A percentile compares a stretch with the other conserved stretches of the same genome.
phyloP scores from a whole-genome alignment of 2,888 invertebrate species.

The Rhingia rostrata region DNA sequence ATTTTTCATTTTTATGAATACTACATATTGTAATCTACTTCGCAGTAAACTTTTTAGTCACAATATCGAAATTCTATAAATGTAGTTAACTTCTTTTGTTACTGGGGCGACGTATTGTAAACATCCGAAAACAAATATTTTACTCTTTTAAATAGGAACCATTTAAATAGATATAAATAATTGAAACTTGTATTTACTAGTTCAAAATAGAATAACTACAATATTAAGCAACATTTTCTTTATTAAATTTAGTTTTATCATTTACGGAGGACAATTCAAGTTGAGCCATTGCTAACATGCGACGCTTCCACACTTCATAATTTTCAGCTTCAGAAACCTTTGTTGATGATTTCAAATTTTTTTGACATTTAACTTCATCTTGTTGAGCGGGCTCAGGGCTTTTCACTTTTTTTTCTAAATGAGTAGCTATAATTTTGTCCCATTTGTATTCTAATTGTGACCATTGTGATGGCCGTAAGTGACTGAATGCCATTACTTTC shows the following conservation, averaged over 20 bases:
- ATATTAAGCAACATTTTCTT: neutral
- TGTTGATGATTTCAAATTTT: neutral
- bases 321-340: conserved; percentile 82
- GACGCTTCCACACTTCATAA: conserved; percentile 86
- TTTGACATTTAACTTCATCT: neutral
- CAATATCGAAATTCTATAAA: too few relatives aligned
- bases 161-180: too few relatives aligned
- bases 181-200: too few relatives aligned
- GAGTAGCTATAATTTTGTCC: conserved; percentile 82
- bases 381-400: conserved; percentile 16
- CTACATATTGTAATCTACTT: too few relatives aligned
- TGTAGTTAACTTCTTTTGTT: too few relatives aligned
- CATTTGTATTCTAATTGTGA: conserved; percentile 85
- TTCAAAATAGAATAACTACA: too few relatives aligned
- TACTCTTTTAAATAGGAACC: too few relatives aligned
- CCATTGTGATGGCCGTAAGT: conserved; percentile 86
- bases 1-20: too few relatives aligned
- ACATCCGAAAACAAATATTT: too few relatives aligned
- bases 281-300: conserved; percentile 83
- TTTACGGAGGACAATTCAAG: conserved; percentile 80
- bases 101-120: too few relatives aligned
- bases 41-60: too few relatives aligned
- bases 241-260: conserved; percentile 5
- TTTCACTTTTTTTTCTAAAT: conserved; percentile 73
- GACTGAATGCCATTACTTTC: conserved; percentile 85